These are phyloP conservation scores for Drosophila bifasciata DNA, from an alignment of 1,140 invertebrate genomes.

Conservation along the genomic window DNA sequence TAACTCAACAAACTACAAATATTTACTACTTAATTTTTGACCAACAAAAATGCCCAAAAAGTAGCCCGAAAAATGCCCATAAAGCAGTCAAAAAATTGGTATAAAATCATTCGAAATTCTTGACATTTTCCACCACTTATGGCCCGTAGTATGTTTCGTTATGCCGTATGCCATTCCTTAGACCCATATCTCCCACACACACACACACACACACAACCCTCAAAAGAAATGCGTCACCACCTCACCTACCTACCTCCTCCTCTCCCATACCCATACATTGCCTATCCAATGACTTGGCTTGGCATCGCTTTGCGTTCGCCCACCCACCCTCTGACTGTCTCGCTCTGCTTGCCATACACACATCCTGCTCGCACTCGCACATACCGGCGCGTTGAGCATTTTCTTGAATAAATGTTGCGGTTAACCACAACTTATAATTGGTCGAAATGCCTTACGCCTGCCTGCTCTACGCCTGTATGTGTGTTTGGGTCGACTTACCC, in stretches of 20 bases:
- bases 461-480: slow-evolving; percentile 22
- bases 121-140: slow-evolving; percentile 45
- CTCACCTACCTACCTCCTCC: too few relatives aligned
- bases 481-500: slow-evolving; percentile 43
- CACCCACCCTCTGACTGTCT: slow-evolving; percentile 19
- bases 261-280: too few relatives aligned
- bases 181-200: neutral
- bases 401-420: slow-evolving; percentile 84
- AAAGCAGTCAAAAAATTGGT: slow-evolving; percentile 28
- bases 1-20: too few relatives aligned
- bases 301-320: slow-evolving; percentile 4
- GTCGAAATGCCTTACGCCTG: slow-evolving; percentile 80
- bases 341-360: slow-evolving; percentile 27
- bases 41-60: slow-evolving; percentile 8
- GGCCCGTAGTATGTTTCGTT: neutral
- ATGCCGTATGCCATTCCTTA: neutral
- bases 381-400: slow-evolving; percentile 62
- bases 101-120: slow-evolving; percentile 20
- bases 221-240: slow-evolving; percentile 4
- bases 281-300: slow-evolving; percentile 23
- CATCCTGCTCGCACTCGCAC: slow-evolving; percentile 50
- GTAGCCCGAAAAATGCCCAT: slow-evolving; percentile 14
- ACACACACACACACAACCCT: slow-evolving; percentile 7
- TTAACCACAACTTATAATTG: slow-evolving; percentile 84
- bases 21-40: too few relatives aligned